Conservation (phyloP, 2,797 vertebrate genomes). For the Bovichtus diacanthus region DNA sequence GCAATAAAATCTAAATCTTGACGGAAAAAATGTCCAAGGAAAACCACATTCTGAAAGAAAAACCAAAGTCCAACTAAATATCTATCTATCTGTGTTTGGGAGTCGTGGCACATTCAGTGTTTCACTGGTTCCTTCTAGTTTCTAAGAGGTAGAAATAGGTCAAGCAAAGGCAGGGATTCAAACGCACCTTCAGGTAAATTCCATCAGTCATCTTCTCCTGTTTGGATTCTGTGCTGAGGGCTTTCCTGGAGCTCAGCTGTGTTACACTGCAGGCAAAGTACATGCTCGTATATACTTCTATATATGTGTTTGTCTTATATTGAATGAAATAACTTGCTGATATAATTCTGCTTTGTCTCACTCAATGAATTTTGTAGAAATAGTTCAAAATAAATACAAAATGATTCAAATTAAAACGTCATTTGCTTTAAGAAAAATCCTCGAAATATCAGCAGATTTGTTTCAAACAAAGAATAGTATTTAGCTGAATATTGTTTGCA, state of each 20-base stretch:
- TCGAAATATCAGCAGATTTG: not conserved
- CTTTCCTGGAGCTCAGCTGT: not conserved
- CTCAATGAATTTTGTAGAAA: not conserved
- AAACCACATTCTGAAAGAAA: conserved; percentile 24
- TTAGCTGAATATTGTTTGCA: conserved; percentile 9
- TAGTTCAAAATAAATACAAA: not conserved
- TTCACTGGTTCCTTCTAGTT: conserved; percentile 7
- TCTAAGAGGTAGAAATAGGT: conserved; percentile 23
- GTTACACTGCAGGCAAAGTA: not conserved
- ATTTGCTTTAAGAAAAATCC: not conserved
- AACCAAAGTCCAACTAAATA: not conserved
- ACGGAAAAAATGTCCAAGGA: conserved; percentile 20
- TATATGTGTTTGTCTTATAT: not conserved
- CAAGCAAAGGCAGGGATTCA: not conserved
- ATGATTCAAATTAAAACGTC: not conserved
- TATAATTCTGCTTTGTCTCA: not conserved
- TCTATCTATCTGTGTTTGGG: no score
- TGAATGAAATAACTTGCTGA: not conserved
- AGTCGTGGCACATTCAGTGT: not conserved
- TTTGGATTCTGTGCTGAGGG: not conserved
- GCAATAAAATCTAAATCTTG: conserved; percentile 18
- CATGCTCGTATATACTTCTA: no score
- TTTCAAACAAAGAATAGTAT: not conserved
- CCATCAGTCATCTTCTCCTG: conserved; percentile 9
- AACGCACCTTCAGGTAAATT: conserved; percentile 11